phyloP scores from a whole-genome alignment of 2,888 invertebrate genomes.

The Hyles lineata region DNA sequence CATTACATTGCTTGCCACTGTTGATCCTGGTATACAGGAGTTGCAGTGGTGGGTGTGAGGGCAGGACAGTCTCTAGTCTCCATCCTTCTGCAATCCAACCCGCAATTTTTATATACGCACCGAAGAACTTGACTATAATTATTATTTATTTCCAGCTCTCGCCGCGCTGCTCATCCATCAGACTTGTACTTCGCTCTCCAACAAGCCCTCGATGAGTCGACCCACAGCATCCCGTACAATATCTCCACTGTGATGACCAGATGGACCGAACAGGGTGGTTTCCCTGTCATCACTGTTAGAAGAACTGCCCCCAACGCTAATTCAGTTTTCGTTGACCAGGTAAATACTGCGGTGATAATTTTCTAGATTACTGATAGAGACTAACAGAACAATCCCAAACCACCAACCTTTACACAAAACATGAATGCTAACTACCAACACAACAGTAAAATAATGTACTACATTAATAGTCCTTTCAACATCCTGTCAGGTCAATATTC shows the following conservation, averaged over 20 bases:
- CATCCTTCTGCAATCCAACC: neutral
- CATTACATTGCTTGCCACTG: too few species aligned
- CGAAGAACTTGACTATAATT: neutral
- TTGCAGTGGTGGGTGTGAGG: too few species aligned
- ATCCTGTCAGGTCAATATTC: too few species aligned
- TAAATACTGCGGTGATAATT: constrained; percentile 45
- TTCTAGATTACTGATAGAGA: too few species aligned
- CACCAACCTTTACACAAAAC: too few species aligned
- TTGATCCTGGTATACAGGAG: too few species aligned
- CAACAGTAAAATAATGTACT: too few species aligned
- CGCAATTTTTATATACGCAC: neutral
- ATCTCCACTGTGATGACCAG: constrained; percentile 87
- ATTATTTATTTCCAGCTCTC: constrained; percentile 51
- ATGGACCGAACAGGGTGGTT: constrained; percentile 91
- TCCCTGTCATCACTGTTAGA: constrained; percentile 87
- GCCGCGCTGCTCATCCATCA: constrained; percentile 60
- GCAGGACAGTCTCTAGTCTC: too few species aligned
- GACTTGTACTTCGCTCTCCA: constrained; percentile 66
- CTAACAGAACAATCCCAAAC: too few species aligned
- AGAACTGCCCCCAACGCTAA: constrained; percentile 71
- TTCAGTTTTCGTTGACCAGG: constrained; percentile 70
- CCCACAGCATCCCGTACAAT: constrained; percentile 65
- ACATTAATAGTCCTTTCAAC: too few species aligned
- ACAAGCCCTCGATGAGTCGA: constrained; percentile 53
- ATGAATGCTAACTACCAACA: too few species aligned